These are phyloP conservation scores for Drosophila parabipectinata DNA, from an alignment of 1,140 invertebrate genomes.

Conservation along the genomic window DNA sequence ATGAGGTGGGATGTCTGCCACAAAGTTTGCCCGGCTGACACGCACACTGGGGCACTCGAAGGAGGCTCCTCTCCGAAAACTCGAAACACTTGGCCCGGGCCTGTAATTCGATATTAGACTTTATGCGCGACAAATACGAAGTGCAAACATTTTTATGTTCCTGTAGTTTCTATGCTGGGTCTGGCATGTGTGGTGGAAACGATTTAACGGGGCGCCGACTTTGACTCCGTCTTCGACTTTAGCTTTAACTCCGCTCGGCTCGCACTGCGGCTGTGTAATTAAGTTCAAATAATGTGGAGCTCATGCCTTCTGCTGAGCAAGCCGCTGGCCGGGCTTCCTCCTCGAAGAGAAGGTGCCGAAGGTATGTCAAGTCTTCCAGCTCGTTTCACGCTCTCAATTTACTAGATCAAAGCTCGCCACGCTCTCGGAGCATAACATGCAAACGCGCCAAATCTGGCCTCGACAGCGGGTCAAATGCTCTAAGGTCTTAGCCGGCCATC, in stretches of 20 bases:
- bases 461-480: conserved; percentile 39
- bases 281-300: conserved; percentile 74
- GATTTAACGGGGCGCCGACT: conserved; percentile 59
- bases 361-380: not conserved
- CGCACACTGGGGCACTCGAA: conserved; percentile 41
- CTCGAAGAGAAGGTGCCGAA: conserved; percentile 5
- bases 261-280: conserved; percentile 53
- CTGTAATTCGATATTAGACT: conserved; percentile 82
- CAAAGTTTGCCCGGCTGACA: conserved; percentile 65
- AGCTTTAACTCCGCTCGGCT: conserved; percentile 7
- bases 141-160: conserved; percentile 82
- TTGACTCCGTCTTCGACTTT: conserved; percentile 26
- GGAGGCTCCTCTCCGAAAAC: conserved; percentile 11
- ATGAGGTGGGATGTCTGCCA: conserved; percentile 45
- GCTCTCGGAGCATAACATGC: conserved; percentile 33
- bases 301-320: conserved; percentile 32
- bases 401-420: conserved; percentile 47
- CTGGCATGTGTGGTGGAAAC: conserved; percentile 66
- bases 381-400: conserved; percentile 61
- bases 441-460: conserved; percentile 54
- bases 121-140: conserved; percentile 82
- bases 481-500: conserved; percentile 15
- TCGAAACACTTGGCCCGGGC: conserved; percentile 13
- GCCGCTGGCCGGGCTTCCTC: conserved; percentile 2
- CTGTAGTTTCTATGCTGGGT: conserved; percentile 71